Conservation (phyloP, 2,797 vertebrate species). For the Channallabes apus region DNA sequence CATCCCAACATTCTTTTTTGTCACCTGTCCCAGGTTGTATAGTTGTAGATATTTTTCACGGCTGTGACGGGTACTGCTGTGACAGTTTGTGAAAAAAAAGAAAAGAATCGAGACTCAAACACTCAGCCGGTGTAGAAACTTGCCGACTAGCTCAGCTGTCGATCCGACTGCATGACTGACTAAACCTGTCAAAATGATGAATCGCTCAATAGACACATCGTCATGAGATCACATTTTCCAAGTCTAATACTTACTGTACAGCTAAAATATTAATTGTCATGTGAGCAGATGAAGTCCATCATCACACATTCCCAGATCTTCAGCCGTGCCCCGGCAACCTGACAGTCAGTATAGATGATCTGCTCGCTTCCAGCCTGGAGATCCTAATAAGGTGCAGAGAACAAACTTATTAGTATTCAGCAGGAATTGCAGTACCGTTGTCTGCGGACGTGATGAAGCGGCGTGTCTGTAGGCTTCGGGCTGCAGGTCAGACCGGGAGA, state of each 20-base stretch:
- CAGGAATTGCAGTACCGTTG: conserved; percentile 28
- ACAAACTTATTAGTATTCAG: conserved; percentile 52
- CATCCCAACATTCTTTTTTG: background rate
- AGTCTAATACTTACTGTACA: background rate
- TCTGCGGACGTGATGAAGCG: conserved; percentile 50
- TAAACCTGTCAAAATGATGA: conserved; percentile 22
- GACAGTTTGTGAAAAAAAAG: background rate
- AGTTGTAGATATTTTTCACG: background rate
- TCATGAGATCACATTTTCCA: conserved; percentile 3
- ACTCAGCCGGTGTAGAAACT: background rate
- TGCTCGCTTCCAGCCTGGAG: conserved; percentile 43
- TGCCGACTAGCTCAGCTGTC: conserved; percentile 13
- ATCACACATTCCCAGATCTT: conserved; percentile 21
- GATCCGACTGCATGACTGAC: conserved; percentile 13
- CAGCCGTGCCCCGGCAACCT: conserved; percentile 21
- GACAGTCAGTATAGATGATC: conserved; percentile 41
- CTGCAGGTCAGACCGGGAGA: conserved; percentile 35
- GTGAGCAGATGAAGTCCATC: conserved; percentile 30
- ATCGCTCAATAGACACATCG: background rate
- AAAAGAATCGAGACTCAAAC: background rate
- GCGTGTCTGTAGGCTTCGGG: conserved; percentile 8
- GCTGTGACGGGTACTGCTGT: background rate
- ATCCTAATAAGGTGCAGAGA: conserved; percentile 51
- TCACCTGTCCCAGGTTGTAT: too few species aligned
- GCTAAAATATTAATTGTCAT: conserved; percentile 30